Evolutionary conservation across 2,797 vertebrate genomes (phyloP), one percentile per base, ranked within the genome.

Genomic region (Australoheros facetus): DNA sequence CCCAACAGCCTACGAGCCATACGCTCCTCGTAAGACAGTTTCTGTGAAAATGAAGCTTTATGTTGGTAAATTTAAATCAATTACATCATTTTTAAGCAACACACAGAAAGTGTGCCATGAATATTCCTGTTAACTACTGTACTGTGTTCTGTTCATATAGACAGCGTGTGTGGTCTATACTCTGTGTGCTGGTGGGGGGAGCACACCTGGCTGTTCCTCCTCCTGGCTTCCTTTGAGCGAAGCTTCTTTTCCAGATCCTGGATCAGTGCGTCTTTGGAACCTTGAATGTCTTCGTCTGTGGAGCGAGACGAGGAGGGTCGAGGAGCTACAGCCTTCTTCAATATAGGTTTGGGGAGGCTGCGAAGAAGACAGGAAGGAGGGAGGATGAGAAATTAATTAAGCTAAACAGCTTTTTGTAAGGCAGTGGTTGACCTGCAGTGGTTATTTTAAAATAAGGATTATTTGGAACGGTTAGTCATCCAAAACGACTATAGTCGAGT

Each of bases 1-100:
- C 98, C 98, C 17, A 99, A 95, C 94, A 99, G 95, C 92, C 98
- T 95, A 70, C 98, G 97, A 85, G 98, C 98, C 97, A 99, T 99
- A 56, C 96, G 96, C 82, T 99, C 97, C 85, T 99, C 98, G 62
- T 99, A 98, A 13, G 97, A 98, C 85, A 97, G 84, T 84, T 98
- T 94, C 97, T 99, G 93, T 79, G 83, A 87, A 85, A 79, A 85
- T 32, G 12, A 85, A 70, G 66, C 78, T 64, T 62, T 64, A 34
- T 39, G 53, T 74, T 73, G 77, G 78, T 85, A 73, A 71, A 57
- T 7, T 55, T 66, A 45, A 26, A 45, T 19, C 26, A 16, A 45
- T 45, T 17, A 66, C 62, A 54, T 17, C 13, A n/a, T 58, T 32
- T 70, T 42, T 59, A 60, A 71, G 37, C 39, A 59, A 64, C 30